Percentiles rank a stretch among this genome's conserved stretches.
phyloP scores from a whole-genome alignment of 2,113 vertebrate species.

The Petaurus breviceps region DNA sequence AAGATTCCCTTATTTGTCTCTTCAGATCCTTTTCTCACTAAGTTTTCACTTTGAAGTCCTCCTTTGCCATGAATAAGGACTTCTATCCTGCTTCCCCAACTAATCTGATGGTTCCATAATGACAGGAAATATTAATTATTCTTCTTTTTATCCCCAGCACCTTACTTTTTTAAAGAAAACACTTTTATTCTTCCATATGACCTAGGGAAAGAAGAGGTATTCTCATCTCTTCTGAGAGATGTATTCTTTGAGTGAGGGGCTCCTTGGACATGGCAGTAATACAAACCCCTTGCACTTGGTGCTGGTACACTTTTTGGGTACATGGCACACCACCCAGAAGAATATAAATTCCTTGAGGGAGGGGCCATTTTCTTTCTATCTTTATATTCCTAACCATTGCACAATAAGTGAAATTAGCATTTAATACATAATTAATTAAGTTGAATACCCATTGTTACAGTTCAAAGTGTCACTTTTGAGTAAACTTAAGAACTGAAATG shows the following conservation, averaged over 20 bases:
- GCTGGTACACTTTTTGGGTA: neutral
- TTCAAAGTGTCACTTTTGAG: neutral
- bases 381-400: neutral
- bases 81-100: neutral
- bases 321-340: neutral
- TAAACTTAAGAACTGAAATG: neutral
- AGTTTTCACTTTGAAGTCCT: neutral
- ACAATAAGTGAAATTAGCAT: neutral
- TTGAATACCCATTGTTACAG: neutral
- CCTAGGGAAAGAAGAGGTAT: neutral
- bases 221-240: no score
- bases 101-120: neutral
- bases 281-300: neutral
- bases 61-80: neutral
- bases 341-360: neutral
- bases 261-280: neutral
- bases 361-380: neutral
- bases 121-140: neutral
- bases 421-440: neutral
- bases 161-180: neutral
- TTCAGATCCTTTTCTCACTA: neutral
- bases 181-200: neutral
- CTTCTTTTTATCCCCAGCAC: neutral
- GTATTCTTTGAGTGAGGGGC: neutral
- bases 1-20: neutral